A percentile compares a stretch with the other conserved stretches of the same genome.
These are phyloP conservation scores for Achroia grisella DNA, from an alignment of 1,140 invertebrate genomes.

Conservation along the genomic window DNA sequence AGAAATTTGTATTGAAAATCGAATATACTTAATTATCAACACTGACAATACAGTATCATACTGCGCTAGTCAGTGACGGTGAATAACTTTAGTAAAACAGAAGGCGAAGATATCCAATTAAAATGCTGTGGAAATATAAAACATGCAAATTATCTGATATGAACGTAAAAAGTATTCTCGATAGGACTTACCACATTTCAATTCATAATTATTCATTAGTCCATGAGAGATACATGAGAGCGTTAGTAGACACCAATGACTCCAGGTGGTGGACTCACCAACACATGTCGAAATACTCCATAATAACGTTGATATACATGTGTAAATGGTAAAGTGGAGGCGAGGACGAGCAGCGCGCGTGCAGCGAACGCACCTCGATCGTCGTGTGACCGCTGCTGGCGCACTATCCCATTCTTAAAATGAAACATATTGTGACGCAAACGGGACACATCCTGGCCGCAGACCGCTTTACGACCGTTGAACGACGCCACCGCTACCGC, in stretches of 20 bases:
- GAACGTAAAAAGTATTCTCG: background rate
- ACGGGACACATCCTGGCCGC: conserved; percentile 37
- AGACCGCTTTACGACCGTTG: conserved; percentile 27
- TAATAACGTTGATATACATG: conserved; percentile 35
- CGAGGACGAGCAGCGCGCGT: conserved; percentile 21
- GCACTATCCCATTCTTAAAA: conserved; percentile 3
- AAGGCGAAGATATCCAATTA: no score
- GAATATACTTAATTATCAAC: no score
- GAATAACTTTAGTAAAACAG: no score
- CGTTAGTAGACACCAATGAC: conserved; percentile 33
- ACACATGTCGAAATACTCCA: conserved; percentile 69
- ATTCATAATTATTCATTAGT: conserved; percentile 15
- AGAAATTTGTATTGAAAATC: no score
- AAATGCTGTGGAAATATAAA: no score
- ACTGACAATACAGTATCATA: no score
- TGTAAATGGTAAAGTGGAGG: conserved; percentile 1
- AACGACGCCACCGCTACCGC: conserved; percentile 10
- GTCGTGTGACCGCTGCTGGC: conserved; percentile 17
- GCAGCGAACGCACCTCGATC: conserved; percentile 23
- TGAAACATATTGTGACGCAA: conserved; percentile 35
- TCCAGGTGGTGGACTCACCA: conserved; percentile 50
- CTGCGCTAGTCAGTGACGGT: no score
- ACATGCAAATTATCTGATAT: no score
- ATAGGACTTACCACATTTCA: conserved; percentile 25
- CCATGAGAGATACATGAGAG: conserved; percentile 17